Conservation (phyloP, 2,113 vertebrate genomes). For the Seriola quinqueradiata region DNA sequence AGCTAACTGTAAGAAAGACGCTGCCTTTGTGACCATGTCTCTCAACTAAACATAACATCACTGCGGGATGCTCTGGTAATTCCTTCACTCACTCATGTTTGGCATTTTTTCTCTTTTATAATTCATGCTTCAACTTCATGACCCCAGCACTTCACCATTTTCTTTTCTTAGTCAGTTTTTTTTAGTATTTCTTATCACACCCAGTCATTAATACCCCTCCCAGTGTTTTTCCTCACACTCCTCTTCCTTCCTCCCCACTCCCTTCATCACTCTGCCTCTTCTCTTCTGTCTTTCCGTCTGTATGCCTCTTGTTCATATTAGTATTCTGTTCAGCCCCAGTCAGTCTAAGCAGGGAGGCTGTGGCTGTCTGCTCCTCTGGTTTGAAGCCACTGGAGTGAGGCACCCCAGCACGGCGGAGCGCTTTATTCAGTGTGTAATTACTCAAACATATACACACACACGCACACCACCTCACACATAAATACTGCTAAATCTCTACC, state of each 20-base stretch:
- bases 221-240: slow-evolving; percentile 39
- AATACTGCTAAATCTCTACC: slow-evolving; percentile 26
- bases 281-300: slow-evolving; percentile 33
- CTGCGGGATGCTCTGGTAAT: slow-evolving; percentile 3
- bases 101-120: slow-evolving; percentile 12
- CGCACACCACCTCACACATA: slow-evolving; percentile 17
- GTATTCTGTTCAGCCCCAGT: slow-evolving; percentile 78
- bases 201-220: slow-evolving; percentile 19
- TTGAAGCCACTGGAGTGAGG: slow-evolving; percentile 65
- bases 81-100: background rate
- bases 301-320: slow-evolving; percentile 71
- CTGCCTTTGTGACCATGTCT: background rate
- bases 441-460: slow-evolving; percentile 37
- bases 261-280: slow-evolving; percentile 25
- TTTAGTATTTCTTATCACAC: slow-evolving; percentile 7
- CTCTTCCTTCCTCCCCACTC: slow-evolving; percentile 6
- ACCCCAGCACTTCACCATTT: slow-evolving; percentile 8
- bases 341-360: slow-evolving; percentile 65
- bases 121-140: slow-evolving; percentile 42
- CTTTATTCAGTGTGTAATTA: slow-evolving; percentile 70
- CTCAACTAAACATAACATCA: background rate
- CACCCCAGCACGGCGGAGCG: slow-evolving; percentile 44
- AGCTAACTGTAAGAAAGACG: background rate
- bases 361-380: slow-evolving; percentile 70
- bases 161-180: slow-evolving; percentile 1